phyloP scores from a whole-genome alignment of 2,797 vertebrate species.

The Nasua narica region DNA sequence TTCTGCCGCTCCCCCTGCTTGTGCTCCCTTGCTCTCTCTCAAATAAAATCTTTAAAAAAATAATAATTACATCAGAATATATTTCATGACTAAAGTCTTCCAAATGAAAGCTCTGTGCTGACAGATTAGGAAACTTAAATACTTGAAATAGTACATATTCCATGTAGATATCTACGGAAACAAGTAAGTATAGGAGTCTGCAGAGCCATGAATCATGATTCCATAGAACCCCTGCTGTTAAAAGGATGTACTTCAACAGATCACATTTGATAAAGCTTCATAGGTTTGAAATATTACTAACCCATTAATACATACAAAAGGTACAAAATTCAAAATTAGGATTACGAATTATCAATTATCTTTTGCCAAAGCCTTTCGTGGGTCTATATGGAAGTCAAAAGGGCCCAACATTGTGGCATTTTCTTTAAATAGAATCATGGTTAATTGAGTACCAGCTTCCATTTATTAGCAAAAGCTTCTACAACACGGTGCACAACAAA shows the following conservation, averaged over 20 bases:
- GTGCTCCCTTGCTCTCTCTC: neutral
- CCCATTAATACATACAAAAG: neutral
- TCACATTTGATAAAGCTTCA: neutral
- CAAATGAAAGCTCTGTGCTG: neutral
- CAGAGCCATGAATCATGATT: constrained; percentile 10
- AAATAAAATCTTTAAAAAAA: neutral
- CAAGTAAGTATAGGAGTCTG: neutral
- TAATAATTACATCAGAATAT: neutral
- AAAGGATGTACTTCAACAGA: neutral
- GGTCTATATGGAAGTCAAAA: neutral
- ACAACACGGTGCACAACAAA: neutral
- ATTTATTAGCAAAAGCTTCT: neutral
- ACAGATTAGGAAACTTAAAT: constrained; percentile 6
- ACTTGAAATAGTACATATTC: neutral
- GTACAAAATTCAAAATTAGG: constrained; percentile 7
- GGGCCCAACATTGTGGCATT: neutral
- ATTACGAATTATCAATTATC: neutral
- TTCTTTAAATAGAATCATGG: neutral
- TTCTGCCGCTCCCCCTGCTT: neutral
- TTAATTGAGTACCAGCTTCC: neutral
- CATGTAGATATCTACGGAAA: neutral
- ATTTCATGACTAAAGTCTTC: constrained; percentile 32
- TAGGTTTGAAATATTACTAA: neutral
- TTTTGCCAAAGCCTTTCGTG: neutral
- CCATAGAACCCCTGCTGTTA: neutral